These are phyloP conservation scores for Brachystomella parvula DNA, from an alignment of 1,140 invertebrate species.

Conservation along the genomic window DNA sequence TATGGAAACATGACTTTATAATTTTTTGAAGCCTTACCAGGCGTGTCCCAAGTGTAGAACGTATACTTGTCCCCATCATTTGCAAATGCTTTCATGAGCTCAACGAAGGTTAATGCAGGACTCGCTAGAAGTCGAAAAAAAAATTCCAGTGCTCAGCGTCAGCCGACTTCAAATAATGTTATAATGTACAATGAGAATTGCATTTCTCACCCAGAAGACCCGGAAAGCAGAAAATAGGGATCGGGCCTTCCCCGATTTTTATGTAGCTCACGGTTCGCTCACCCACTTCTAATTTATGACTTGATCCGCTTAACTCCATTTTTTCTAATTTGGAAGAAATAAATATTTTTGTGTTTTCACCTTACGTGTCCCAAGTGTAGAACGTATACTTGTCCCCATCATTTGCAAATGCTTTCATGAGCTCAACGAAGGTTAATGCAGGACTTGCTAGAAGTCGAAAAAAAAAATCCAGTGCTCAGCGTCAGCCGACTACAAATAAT, in stretches of 20 bases:
- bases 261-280: background rate
- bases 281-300: background rate
- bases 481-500: background rate
- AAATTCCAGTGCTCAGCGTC: background rate
- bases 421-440: background rate
- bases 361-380: background rate
- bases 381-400: background rate
- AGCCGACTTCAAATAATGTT: too few relatives aligned
- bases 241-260: background rate
- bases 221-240: background rate
- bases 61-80: background rate
- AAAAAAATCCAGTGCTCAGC: background rate
- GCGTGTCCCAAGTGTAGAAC: background rate
- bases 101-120: background rate
- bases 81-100: background rate
- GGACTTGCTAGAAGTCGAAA: background rate
- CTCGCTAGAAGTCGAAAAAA: background rate
- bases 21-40: too few relatives aligned
- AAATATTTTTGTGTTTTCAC: background rate
- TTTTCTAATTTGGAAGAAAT: background rate
- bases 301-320: background rate
- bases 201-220: background rate
- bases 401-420: background rate
- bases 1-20: too few relatives aligned
- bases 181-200: too few relatives aligned